A percentile compares a stretch with the other conserved stretches of the same genome.
These are phyloP conservation scores for Meteorus sp. DNA, from an alignment of 1,140 invertebrate genomes.

Conservation along the genomic window DNA sequence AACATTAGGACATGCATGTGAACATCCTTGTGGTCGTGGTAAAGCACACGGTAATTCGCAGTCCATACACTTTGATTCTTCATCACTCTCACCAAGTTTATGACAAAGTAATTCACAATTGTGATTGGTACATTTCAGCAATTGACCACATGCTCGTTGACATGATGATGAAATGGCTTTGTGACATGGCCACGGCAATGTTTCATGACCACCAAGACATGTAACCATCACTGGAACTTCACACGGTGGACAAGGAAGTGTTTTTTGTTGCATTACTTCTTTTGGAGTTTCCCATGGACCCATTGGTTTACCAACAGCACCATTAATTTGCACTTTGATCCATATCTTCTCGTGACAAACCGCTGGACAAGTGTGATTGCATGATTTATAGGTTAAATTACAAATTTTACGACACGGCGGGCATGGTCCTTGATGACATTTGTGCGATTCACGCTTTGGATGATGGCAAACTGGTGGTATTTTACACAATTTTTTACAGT, in stretches of 20 bases:
- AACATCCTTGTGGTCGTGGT: conserved; percentile 73
- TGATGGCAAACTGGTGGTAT: conserved; percentile 79
- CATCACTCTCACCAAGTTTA: conserved; percentile 52
- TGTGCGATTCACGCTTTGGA: conserved; percentile 69
- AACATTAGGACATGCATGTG: conserved; percentile 72
- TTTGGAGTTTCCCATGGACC: conserved; percentile 78
- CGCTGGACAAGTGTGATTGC: conserved; percentile 75
- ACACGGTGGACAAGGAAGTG: conserved; percentile 72
- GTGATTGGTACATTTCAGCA: conserved; percentile 79
- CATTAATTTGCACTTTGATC: conserved; percentile 64
- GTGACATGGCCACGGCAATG: conserved; percentile 73
- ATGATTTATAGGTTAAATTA: conserved; percentile 63
- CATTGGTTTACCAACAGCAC: conserved; percentile 61
- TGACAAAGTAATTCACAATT: conserved; percentile 77
- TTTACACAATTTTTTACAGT: conserved; percentile 76
- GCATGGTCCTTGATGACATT: conserved; percentile 86
- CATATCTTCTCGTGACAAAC: conserved; percentile 81
- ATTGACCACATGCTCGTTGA: conserved; percentile 69
- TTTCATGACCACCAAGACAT: conserved; percentile 85
- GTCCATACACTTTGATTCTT: conserved; percentile 64
- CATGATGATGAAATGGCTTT: conserved; percentile 73
- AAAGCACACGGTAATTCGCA: conserved; percentile 74
- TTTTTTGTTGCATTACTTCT: conserved; percentile 67
- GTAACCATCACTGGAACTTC: conserved; percentile 70
- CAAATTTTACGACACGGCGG: conserved; percentile 81